Percentiles rank a stretch among this genome's conserved stretches.
phyloP scores from a whole-genome alignment of 2,113 vertebrate genomes.

The Dissostichus mawsoni region DNA sequence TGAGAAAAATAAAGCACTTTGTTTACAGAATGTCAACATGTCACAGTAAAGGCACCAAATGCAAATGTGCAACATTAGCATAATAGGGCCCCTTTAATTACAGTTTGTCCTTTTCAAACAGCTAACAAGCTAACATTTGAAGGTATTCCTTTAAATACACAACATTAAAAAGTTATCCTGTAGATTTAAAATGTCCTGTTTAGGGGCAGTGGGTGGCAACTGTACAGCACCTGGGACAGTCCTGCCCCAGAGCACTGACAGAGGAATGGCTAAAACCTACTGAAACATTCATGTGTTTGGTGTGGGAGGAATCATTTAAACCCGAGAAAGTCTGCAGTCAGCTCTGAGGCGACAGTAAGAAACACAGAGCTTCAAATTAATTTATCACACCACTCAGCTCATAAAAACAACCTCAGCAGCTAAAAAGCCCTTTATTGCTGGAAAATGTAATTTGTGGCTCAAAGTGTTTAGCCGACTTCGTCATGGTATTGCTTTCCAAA shows the following conservation, averaged over 20 bases:
- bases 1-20: no score
- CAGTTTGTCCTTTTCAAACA: no score
- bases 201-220: conserved; percentile 6
- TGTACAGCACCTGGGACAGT: neutral
- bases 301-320: conserved; percentile 23
- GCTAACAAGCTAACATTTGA: no score
- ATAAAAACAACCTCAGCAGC: neutral
- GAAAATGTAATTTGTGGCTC: conserved; percentile 20
- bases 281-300: conserved; percentile 43
- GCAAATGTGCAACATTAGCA: no score
- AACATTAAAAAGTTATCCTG: neutral
- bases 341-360: neutral
- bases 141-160: neutral
- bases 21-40: no score
- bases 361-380: conserved; percentile 16
- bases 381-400: conserved; percentile 5
- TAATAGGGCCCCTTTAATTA: no score
- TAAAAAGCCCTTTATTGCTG: neutral
- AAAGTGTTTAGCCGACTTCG: neutral
- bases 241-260: neutral
- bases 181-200: neutral
- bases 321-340: neutral
- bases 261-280: neutral
- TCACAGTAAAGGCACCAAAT: no score
- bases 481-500: neutral